Base-by-base conservation (phyloP, 2,113 vertebrate species). In the Pterocles gutturalis region DNA sequence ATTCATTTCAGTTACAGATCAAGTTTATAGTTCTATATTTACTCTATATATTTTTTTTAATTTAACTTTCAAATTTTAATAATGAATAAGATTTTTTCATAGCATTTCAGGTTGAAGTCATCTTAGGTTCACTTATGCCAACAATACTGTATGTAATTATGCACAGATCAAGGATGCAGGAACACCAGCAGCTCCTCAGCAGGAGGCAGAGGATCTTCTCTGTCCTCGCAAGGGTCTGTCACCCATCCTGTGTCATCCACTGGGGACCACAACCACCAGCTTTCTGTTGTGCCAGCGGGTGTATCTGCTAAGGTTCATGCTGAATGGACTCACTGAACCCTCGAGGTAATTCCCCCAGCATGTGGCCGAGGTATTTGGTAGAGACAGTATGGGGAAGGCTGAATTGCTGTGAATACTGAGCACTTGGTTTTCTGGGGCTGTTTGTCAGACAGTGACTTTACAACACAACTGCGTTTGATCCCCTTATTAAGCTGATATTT, bases 211-310 rank as follows among this genome's bases (percentile, higher is more conserved):
- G 22, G 20, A 72, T 49, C 36, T n/a, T 48, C 64, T 69, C 58
- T 31, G 57, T 21, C 15, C 64, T 4, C 0, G 1, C 3, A 2
- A 0, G 5, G 69, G 33, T 19, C 36, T 48, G 45, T 51, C 6
- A 0, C 53, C 60, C 28, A 49, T 25, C 19, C 45, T 0, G 2
- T 17, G 38, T 76, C 67, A 65, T 34, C 54, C 60, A 16, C 7
- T 18, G 38, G 69, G 65, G 34, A 54, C 33, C 1, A 2, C 31
- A 41, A 70, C 17, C 5, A 0, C 46, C 5, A 41, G 49, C 49
- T n/a, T 62, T 19, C 49, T 22, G 36, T 45, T n/a, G 11, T 33
- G 55, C 54, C 62, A 54, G 36, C 0, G 0, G 75, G 33, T 18
- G 4, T 41, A 34, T 69, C 58, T 41, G 49, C 82, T 54, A 62